Evolutionary conservation across 23 tunicate genomes (phyloP), one percentile per base, ranked within the genome.

Genomic region (Diplosoma virens): DNA sequence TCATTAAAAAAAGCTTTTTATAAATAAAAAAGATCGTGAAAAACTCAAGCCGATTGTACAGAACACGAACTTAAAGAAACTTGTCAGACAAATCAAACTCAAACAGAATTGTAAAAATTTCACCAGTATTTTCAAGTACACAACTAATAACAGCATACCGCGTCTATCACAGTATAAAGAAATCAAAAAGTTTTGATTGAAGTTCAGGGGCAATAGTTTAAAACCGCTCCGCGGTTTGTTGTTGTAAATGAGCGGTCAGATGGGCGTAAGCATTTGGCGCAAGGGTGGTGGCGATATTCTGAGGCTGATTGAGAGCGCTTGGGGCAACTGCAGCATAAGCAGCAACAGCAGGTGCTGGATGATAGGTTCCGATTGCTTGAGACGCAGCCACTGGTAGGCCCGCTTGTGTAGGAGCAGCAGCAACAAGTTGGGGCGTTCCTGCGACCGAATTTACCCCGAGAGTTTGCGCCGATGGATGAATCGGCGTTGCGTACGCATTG

Each of bases 181-280:
- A n/a, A n/a, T n/a, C n/a, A n/a, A n/a, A n/a, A n/a, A n/a, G n/a
- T n/a, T n/a, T n/a, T n/a, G n/a, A n/a, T n/a, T n/a, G n/a, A n/a
- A n/a, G n/a, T n/a, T n/a, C n/a, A n/a, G n/a, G n/a, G n/a, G n/a
- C 6, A 27, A 6, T 27, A 35, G 74, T 35, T 72, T 34, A 72
- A 48, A 31, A 72, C 2, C 85, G 93, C 14, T 86, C 93, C 24
- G 78, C 52, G 6, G 80, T 59, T 26, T 82, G 81, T 32, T 74
- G 87, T 54, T 86, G 93, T 29, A 86, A 81, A 28, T 86, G 93
- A 18, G 93, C 81, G 0, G 93, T 80, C 58, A 86, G 76, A 21
- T 84, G 90, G 23, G 90, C 77, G 52, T 82, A 82, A 24, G 87
- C 60, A 31, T 58, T 41, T 32, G 84, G 84, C 17, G 84, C 50